Base-by-base conservation (phyloP, 2,888 invertebrate genomes). In the Hesperia comma region DNA sequence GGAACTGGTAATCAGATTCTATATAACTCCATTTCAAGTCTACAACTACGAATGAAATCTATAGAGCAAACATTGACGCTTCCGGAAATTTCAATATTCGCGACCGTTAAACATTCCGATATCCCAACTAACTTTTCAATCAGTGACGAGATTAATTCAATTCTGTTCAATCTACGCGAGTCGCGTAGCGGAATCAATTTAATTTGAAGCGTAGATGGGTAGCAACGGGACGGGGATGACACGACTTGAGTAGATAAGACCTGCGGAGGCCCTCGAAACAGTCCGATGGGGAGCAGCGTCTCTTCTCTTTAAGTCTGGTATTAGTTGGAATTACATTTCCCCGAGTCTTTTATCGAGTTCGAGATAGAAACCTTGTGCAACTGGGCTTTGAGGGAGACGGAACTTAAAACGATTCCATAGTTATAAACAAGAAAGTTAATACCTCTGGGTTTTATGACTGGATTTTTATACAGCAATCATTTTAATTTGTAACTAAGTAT, bases 41-140 rank as follows among this genome's bases (percentile, higher is more conserved):
- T 37, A 12, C 3, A 12, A 21, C 2, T 21, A 12, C 12, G 21
- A 51, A 51, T 14, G 0, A 26, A n/a, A 53, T 51, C 14, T 12
- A n/a, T 0, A 32, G 43, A 12, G 33, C 60, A 46, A 60, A 60
- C 32, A 32, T 60, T 8, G 33, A 33, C 46, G 53, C 6, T 32
- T 56, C 56, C 37, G 6, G 56, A 64, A 62, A 69, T 68, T 64
- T 49, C 63, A 70, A 70, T 70, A 71, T 67, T 71, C 68, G 58
- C 68, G 53, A 64, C 56, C 62, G 62, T 43, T 14, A 60, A 60
- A 43, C 68, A 69, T 61, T 70, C 61, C 70, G 63, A 71, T 67
- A 71, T 70, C 71, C 69, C 73, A 82, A 84, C 79, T 82, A 81
- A 83, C 78, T 82, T 86, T 88, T 84, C 83, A 85, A 87, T 87